Evolutionary conservation across 1,140 invertebrate genomes (phyloP), one percentile per base, ranked within the genome.

Genomic region (Drosophila nannoptera): DNA sequence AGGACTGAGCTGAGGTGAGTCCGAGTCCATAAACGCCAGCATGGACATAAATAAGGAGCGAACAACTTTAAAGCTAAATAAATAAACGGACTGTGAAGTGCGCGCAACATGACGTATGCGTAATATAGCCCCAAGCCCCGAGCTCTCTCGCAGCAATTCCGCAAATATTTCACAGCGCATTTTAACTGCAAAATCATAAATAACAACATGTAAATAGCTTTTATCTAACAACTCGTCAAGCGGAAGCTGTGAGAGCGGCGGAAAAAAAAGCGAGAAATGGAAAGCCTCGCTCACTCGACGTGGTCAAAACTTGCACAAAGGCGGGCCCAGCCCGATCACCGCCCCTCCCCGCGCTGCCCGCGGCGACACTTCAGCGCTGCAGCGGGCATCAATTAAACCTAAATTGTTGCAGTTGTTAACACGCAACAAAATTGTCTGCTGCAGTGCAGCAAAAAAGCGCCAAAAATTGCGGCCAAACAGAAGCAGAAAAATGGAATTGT

Each of bases 331-430:
- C 2, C 29, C 6, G 22, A 5, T 5, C 12, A 4, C 31, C 5
- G 12, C 29, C 5, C 16, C 16, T 11, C 12, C n/a, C 6, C 11
- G 12, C 43, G 35, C 62, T 55, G 56, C 69, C 56, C 38, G 64
- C 33, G 69, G 69, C 80, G 60, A 70, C 76, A 86, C 80, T 83
- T 83, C 69, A 80, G 65, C 76, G 69, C 67, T 68, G 73, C 69
- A 68, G 78, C 78, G 75, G 66, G 77, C 81, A 86, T 86, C 81
- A 86, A 86, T 86, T 86, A 84, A 84, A 84, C 81, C 81, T 86
- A 84, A 84, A 84, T 86, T 86, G 81, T 86, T 86, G 81, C 81
- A 86, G 81, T 84, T 86, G 81, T 86, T 86, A 86, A 86, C 81
- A 86, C 77, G 81, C 81, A 86, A 86, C 81, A 86, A 86, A 86